Base-by-base conservation (phyloP, 2,797 vertebrate species). In the Babyrousa celebensis region DNA sequence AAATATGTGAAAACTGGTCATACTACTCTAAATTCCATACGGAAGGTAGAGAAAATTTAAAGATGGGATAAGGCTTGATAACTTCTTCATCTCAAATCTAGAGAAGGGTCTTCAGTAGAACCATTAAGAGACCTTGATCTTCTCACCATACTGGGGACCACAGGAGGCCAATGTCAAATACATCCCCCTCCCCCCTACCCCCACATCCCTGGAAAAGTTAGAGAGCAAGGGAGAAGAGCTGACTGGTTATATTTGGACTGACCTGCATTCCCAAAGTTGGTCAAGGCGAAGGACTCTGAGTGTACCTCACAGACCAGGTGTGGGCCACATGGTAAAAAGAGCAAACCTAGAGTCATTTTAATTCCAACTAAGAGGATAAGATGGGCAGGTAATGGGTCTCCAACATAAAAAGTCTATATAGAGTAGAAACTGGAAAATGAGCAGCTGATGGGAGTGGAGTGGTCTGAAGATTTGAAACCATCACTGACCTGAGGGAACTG, bases 401-500 rank as follows among this genome's bases (percentile, higher is more conserved):
- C 27, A 71, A 32, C 17, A 77, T 17, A 25, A 21, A 52, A 78
- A 1, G 2, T 74, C 21, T 52, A 21, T 5, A 4, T 17, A 36
- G 27, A 65, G 8, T 58, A 14, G n/a, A 93, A 58, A 88, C 10
- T 63, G 6, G 48, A 80, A 84, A 67, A 72, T 21, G 17, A 54
- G 27, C 12, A n/a, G 14, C 10, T 18, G 6, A 67, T 0, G 0
- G 0, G 48, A 56, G 3, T n/a, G 12, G 36, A 27, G 36, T 29
- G 48, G 1, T 75, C 40, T 89, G 27, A 95, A 83, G 25, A 71
- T n/a, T 5, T 43, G 63, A 83, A 85, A 36, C 9, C 1, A 48
- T 56, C 27, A 78, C 1, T 3, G 67, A 84, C 7, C 20, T 27
- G 27, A 72, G 14, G 71, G n/a, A 82, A 63, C 2, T 82, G 12